Evolutionary conservation across 2,797 vertebrate genomes (phyloP), one percentile per base, ranked within the genome.

Genomic region (Graptemys geographica): DNA sequence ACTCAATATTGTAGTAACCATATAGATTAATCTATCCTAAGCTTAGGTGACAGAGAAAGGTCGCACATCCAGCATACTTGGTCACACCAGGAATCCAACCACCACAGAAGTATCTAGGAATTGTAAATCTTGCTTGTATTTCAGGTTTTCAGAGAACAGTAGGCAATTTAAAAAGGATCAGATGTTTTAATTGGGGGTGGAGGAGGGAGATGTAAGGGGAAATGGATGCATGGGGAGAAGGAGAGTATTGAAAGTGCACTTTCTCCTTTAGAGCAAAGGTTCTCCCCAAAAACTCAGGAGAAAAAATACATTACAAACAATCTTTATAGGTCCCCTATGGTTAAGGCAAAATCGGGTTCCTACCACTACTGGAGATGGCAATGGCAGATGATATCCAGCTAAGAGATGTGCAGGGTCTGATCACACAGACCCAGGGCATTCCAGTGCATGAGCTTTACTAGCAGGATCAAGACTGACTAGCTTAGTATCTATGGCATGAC

Each of bases 121-220:
- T 25, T 74, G 23, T 37, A 74, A 41, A 41, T 37, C 69, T 41
- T 44, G 53, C 83, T 84, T 81, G 76, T 89, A 79, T 90, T 93
- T 89, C 84, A 65, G 93, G 93, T 72, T 83, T 52, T 57, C 49
- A 23, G 18, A 1, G 1, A 86, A 55, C 0, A 0, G 90, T 6
- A 59, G 56, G 84, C 88, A 92, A 91, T 89, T 96, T 91, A 83
- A 87, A 93, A 89, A 94, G 94, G 76, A 92, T 90, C 90, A 95
- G 93, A 94, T 92, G 84, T 81, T 92, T 86, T 55, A 55, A 25
- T 25, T 9, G 55, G 55, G 21, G 55, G 9, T 57, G 1, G 31
- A 16, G 8, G 80, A 52, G 52, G 15, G 31, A 57, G 56, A 57
- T 57, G 56, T 12, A 28, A 57, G 27, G 27, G 5, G 31, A 62